Conservation (phyloP, 2,888 invertebrate species). For the Nysson spinosus region DNA sequence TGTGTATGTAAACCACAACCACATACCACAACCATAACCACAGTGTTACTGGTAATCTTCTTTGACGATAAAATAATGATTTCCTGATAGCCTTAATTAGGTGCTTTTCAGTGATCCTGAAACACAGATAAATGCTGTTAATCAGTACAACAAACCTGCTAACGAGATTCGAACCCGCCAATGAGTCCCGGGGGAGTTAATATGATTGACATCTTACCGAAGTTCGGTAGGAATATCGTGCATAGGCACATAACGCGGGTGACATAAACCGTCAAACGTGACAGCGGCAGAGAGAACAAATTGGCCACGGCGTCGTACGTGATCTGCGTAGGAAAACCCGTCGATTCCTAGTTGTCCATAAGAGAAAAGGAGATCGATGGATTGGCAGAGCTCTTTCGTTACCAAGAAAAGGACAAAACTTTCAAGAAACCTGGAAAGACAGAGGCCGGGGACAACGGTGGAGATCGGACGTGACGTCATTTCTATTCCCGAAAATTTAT, state of each 20-base stretch:
- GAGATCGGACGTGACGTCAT: slow-evolving; percentile 59
- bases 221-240: slow-evolving; percentile 50
- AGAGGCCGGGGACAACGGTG: slow-evolving; percentile 25
- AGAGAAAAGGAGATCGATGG: slow-evolving; percentile 25
- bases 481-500: slow-evolving; percentile 64
- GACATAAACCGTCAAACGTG: slow-evolving; percentile 70
- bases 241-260: slow-evolving; percentile 59
- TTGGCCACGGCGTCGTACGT: slow-evolving; percentile 63
- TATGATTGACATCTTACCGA: slow-evolving; percentile 52
- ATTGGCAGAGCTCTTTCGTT: slow-evolving; percentile 19
- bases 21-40: too few species aligned
- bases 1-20: too few species aligned
- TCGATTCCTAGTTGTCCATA: slow-evolving; percentile 34
- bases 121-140: background rate
- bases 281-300: slow-evolving; percentile 61
- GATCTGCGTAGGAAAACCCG: slow-evolving; percentile 61
- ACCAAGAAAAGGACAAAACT: slow-evolving; percentile 1
- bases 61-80: too few species aligned
- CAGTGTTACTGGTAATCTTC: too few species aligned
- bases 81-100: too few species aligned
- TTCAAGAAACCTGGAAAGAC: slow-evolving; percentile 1
- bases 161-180: slow-evolving; percentile 33
- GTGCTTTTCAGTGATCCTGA: background rate
- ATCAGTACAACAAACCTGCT: slow-evolving; percentile 9
- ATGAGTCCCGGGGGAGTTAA: slow-evolving; percentile 36